Conservation (phyloP, 2,113 vertebrate species). For the Oryzias woworae region DNA sequence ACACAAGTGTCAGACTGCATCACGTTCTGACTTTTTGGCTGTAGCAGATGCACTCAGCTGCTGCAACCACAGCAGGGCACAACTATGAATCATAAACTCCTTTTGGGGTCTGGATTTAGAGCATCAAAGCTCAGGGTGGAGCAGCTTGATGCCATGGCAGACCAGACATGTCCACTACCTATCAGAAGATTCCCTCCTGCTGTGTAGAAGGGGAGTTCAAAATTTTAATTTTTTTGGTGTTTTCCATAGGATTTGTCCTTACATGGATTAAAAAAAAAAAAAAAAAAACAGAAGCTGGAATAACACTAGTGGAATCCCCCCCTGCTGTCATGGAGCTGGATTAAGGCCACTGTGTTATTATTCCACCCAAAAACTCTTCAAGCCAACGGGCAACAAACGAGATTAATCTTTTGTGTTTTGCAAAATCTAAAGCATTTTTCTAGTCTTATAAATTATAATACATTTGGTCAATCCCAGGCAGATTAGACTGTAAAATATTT, state of each 20-base stretch:
- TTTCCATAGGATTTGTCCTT: background rate
- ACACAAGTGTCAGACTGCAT: conserved; percentile 61
- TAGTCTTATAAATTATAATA: conserved; percentile 16
- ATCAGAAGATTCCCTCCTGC: no score
- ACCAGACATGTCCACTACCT: no score
- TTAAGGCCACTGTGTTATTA: conserved; percentile 76
- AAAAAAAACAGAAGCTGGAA: conserved; percentile 20
- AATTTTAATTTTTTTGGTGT: conserved; percentile 1
- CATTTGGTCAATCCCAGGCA: background rate
- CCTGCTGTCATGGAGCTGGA: conserved; percentile 48
- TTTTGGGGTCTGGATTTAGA: background rate
- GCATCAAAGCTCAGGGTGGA: no score
- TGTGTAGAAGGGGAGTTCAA: no score
- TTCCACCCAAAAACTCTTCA: conserved; percentile 56
- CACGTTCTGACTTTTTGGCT: conserved; percentile 8
- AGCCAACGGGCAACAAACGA: conserved; percentile 43
- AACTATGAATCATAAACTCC: conserved; percentile 5
- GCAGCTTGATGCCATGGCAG: no score
- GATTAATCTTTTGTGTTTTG: conserved; percentile 51
- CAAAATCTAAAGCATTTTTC: conserved; percentile 23
- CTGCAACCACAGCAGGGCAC: conserved; percentile 17
- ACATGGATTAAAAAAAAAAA: background rate
- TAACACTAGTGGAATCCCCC: conserved; percentile 37
- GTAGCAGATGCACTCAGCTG: conserved; percentile 30
- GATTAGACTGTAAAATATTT: conserved; percentile 6